Evolutionary conservation across 1,140 invertebrate species (phyloP).

Genomic region (Fopius arisanus): DNA sequence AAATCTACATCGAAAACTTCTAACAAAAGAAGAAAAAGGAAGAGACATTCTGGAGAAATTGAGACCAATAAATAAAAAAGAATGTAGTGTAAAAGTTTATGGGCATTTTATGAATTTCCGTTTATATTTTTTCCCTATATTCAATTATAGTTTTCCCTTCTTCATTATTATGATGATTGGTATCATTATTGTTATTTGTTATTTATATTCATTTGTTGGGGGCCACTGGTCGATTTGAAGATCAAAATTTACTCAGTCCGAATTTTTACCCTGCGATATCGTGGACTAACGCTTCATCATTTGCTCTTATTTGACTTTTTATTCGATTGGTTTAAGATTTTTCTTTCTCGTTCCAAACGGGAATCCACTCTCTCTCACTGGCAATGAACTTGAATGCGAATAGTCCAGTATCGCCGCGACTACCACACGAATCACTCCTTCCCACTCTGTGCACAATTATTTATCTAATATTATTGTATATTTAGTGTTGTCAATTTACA

Average conservation of each 20-base stretch:
- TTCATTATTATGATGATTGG: no score
- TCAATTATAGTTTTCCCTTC: no score
- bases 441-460: background rate
- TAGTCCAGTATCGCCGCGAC: slow-evolving; percentile 55
- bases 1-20: slow-evolving; percentile 25
- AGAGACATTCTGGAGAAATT: background rate
- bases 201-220: no score
- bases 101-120: no score
- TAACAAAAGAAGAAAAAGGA: slow-evolving; percentile 40
- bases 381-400: slow-evolving; percentile 58
- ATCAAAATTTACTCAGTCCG: no score
- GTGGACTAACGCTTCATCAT: no score
- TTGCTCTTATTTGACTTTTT: no score
- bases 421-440: slow-evolving; percentile 52
- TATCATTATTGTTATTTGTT: no score
- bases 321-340: slow-evolving; percentile 23
- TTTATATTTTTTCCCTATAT: no score
- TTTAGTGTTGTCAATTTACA: background rate
- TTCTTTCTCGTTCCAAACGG: slow-evolving; percentile 42
- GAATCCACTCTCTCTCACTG: slow-evolving; percentile 54
- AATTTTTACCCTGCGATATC: no score
- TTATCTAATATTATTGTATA: background rate
- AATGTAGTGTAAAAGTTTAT: no score
- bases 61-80: background rate
- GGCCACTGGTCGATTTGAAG: no score